These are phyloP conservation scores for Mythimna ferrago DNA, from an alignment of 2,888 invertebrate species.

Conservation along the genomic window DNA sequence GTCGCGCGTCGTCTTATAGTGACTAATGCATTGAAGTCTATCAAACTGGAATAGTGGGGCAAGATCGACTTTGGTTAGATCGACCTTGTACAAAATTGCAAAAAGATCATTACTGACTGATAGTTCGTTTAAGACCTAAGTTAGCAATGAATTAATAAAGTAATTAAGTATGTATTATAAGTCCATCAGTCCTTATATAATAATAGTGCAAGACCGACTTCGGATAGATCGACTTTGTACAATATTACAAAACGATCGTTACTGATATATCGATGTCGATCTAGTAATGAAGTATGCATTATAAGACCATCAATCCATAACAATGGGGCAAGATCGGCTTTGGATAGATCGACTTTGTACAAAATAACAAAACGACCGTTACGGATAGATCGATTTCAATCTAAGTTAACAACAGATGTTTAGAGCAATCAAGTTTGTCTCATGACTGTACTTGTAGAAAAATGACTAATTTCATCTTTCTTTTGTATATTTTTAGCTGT, in stretches of 20 bases:
- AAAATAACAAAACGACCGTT: not conserved
- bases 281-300: not conserved
- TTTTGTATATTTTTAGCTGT: constrained; percentile 55
- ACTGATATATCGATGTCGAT: not conserved
- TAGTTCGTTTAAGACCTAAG: too few species aligned
- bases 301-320: not conserved
- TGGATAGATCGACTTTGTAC: not conserved
- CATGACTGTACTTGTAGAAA: not conserved
- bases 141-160: not conserved
- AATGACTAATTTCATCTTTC: constrained; percentile 1
- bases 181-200: not conserved
- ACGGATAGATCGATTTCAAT: not conserved
- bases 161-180: too few species aligned
- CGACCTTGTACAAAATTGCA: not conserved
- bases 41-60: too few species aligned
- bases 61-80: not conserved
- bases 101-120: not conserved
- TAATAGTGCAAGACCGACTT: too few species aligned
- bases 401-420: not conserved
- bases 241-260: not conserved
- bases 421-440: not conserved
- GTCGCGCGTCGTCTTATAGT: too few species aligned
- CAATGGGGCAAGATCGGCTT: not conserved
- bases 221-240: not conserved
- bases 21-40: too few species aligned